These are phyloP conservation scores for Chromobotia macracanthus DNA, from an alignment of 2,797 vertebrate genomes.

Conservation along the genomic window DNA sequence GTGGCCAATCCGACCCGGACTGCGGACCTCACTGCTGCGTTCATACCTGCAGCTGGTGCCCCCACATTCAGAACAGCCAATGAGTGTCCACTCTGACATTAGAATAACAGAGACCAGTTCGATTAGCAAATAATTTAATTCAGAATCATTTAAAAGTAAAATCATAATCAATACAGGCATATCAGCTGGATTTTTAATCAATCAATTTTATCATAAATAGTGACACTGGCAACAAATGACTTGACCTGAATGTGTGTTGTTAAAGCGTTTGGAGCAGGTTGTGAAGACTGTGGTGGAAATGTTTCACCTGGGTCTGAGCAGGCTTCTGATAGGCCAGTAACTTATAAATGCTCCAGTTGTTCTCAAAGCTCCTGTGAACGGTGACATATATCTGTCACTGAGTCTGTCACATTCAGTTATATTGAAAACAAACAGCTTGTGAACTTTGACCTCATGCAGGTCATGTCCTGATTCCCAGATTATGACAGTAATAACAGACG, in stretches of 20 bases:
- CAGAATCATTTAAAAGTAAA: background rate
- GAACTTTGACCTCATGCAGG: background rate
- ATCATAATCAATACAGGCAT: too few relatives aligned
- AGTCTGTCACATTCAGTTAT: too few relatives aligned
- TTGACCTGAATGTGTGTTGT: too few relatives aligned
- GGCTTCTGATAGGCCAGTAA: constrained; percentile 86
- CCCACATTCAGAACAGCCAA: constrained; percentile 93
- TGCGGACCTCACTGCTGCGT: constrained; percentile 87
- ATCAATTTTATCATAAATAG: too few relatives aligned
- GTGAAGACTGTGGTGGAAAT: background rate
- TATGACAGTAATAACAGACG: background rate
- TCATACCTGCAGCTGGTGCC: constrained; percentile 93
- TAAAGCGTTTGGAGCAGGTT: too few relatives aligned
- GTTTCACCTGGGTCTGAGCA: constrained; percentile 76
- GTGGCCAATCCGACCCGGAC: constrained; percentile 83
- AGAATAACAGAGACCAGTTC: background rate
- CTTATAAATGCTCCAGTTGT: constrained; percentile 96
- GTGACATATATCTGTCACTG: background rate
- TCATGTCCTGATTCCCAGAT: background rate
- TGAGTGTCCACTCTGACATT: constrained; percentile 81
- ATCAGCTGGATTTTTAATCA: too few relatives aligned
- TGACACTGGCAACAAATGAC: too few relatives aligned
- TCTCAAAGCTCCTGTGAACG: constrained; percentile 90
- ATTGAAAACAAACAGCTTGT: background rate
- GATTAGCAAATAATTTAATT: too few relatives aligned